These are phyloP conservation scores for Macrosiphum euphorbiae DNA, from an alignment of 2,888 invertebrate genomes.

Conservation along the genomic window DNA sequence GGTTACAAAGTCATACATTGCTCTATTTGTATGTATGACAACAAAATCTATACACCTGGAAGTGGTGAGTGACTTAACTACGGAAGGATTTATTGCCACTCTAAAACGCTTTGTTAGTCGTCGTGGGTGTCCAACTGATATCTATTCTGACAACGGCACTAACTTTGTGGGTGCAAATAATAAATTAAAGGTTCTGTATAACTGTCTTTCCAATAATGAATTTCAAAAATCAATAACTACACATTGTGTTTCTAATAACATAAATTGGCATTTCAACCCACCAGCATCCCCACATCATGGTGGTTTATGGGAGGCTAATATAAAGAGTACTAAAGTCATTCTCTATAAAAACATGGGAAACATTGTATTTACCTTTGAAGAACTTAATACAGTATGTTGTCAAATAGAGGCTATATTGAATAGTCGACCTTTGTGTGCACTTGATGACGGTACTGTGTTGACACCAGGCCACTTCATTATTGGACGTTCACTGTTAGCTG, in stretches of 20 bases:
- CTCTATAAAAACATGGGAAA: background rate
- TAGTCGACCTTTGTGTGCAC: background rate
- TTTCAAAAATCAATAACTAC: background rate
- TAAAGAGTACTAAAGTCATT: background rate
- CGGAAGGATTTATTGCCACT: background rate
- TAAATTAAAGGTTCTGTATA: background rate
- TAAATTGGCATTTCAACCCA: constrained; percentile 31
- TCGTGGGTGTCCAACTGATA: background rate
- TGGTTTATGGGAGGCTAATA: constrained; percentile 2
- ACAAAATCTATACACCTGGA: background rate
- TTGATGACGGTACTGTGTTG: background rate
- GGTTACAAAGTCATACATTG: background rate
- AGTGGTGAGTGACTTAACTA: background rate
- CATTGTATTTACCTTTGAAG: background rate
- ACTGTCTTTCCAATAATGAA: background rate
- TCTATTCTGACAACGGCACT: background rate
- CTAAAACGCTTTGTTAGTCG: background rate
- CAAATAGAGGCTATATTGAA: background rate
- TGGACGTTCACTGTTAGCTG: background rate
- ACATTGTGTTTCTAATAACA: background rate
- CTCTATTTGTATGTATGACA: background rate
- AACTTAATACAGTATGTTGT: background rate
- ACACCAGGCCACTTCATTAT: background rate
- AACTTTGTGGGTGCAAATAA: constrained; percentile 49
- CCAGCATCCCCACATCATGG: background rate